Conservation (phyloP, 2,797 vertebrate genomes). For the Amphiprion clarkii region DNA sequence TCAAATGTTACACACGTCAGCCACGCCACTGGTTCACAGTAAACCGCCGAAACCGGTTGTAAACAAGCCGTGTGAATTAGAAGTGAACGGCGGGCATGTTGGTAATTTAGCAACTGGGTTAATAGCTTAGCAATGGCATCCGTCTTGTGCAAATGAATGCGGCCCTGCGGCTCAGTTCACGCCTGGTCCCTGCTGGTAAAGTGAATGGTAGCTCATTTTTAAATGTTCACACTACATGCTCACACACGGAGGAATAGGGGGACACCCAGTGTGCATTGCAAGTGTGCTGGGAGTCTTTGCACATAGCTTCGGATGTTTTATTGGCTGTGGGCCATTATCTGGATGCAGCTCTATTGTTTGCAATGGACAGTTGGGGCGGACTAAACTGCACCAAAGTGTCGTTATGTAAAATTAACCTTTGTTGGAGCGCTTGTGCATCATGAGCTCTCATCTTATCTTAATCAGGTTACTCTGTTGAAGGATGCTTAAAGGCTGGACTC, state of each 20-base stretch:
- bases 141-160: constrained; percentile 54
- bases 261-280: neutral
- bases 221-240: neutral
- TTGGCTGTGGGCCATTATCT: constrained; percentile 50
- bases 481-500: neutral
- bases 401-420: constrained; percentile 24
- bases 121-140: constrained; percentile 74
- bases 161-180: constrained; percentile 60
- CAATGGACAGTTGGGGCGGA: constrained; percentile 56
- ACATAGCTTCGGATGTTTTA: constrained; percentile 49
- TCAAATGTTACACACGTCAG: neutral
- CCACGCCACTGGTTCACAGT: neutral
- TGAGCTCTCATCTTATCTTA: neutral
- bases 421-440: neutral
- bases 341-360: constrained; percentile 72
- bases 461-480: neutral
- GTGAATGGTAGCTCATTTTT: neutral
- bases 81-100: neutral
- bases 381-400: constrained; percentile 49
- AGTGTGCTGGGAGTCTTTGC: constrained; percentile 14
- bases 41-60: neutral
- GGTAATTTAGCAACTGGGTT: constrained; percentile 59
- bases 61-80: neutral
- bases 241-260: neutral
- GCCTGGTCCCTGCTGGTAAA: constrained; percentile 16